A percentile compares a stretch with the other conserved stretches of the same genome.
phyloP scores from a whole-genome alignment of 2,113 vertebrate species.

The Benitochromis conjunctus region DNA sequence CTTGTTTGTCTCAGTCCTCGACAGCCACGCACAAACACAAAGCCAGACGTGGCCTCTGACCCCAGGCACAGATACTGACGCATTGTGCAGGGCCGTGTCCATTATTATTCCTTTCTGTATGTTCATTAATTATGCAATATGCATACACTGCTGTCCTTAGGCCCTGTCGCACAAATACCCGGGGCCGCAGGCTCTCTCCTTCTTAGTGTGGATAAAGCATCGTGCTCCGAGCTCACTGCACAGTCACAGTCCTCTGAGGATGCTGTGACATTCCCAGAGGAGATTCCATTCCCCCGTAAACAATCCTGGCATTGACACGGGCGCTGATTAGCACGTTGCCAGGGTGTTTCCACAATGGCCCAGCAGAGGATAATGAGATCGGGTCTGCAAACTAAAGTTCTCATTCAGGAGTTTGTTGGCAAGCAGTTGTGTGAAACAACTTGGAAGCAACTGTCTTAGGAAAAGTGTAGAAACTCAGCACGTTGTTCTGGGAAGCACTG shows the following conservation, averaged over 20 bases:
- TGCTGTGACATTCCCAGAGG: constrained; percentile 53
- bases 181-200: background rate
- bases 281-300: constrained; percentile 61
- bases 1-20: constrained; percentile 41
- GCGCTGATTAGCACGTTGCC: constrained; percentile 50
- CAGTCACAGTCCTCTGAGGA: constrained; percentile 21
- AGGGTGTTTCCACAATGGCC: constrained; percentile 44
- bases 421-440: constrained; percentile 19
- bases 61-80: constrained; percentile 35
- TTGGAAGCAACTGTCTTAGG: background rate
- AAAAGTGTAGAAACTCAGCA: constrained; percentile 3
- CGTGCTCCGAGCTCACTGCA: background rate
- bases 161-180: background rate
- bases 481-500: background rate
- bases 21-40: constrained; percentile 49
- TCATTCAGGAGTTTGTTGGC: constrained; percentile 48
- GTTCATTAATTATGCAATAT: constrained; percentile 44
- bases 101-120: constrained; percentile 22
- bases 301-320: constrained; percentile 57
- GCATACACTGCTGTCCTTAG: constrained; percentile 2
- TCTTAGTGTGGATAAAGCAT: constrained; percentile 28
- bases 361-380: constrained; percentile 39
- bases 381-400: constrained; percentile 14
- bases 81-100: constrained; percentile 30
- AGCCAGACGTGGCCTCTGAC: constrained; percentile 52